Base-by-base conservation (phyloP, 30 jellyfish, hydroid and myxozoan species). In the Pseudorhiza aurosa region DNA sequence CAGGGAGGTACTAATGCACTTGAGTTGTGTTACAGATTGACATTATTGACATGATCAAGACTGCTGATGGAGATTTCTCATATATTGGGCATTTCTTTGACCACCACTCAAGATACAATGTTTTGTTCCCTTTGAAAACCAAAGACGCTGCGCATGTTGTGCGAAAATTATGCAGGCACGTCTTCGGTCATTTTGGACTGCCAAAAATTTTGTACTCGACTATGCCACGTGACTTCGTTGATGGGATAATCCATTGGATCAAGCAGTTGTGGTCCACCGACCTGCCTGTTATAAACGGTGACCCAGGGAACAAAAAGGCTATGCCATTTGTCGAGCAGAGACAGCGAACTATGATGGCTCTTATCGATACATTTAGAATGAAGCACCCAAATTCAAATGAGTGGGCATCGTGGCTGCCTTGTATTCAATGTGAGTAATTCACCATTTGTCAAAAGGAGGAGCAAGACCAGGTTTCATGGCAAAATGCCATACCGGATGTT, bases 401-500 rank as follows among this genome's bases (percentile, higher is more conserved):
- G 63, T 92, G 98, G 98, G 68, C 96, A n/a, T 22, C 81, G 29
- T 92, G 96, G 96, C 76, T 92, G 17, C 98, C 98, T 30, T 96
- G 98, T 64, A 86, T 92, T 5, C 98, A 92, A 72, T 92, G 98
- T 92, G 69, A 32, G 98, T 81, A n/a, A 2, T 65, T 49, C 26
- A 53, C 25, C 60, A 7, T n/a, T n/a, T n/a, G n/a, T n/a, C n/a
- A n/a, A n/a, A n/a, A n/a, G n/a, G n/a, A n/a, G n/a, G n/a, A n/a
- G n/a, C n/a, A n/a, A n/a, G n/a, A n/a, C n/a, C n/a, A n/a, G n/a
- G n/a, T n/a, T n/a, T n/a, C n/a, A n/a, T n/a, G n/a, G n/a, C n/a
- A n/a, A n/a, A n/a, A n/a, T n/a, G n/a, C n/a, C n/a, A n/a, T n/a
- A n/a, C n/a, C n/a, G n/a, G n/a, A n/a, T n/a, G n/a, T n/a, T n/a